phyloP scores from a whole-genome alignment of 2,888 invertebrate genomes.

The Andrena chrysosceles region DNA sequence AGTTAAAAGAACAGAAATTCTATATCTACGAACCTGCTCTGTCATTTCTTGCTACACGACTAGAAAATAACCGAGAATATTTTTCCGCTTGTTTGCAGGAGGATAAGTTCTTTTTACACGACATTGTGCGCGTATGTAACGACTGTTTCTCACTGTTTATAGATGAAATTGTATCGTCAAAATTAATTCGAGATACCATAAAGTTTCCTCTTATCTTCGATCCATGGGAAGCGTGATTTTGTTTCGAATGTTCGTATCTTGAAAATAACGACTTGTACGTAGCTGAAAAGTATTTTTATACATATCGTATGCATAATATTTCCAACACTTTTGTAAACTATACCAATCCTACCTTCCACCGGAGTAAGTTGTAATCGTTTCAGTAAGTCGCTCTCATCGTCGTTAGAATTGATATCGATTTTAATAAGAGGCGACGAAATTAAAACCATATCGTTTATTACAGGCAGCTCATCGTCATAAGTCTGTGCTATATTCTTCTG shows the following conservation, averaged over 20 bases:
- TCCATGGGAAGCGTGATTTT: constrained; percentile 39
- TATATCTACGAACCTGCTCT: constrained; percentile 51
- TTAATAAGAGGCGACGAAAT: constrained; percentile 78
- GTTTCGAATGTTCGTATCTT: constrained; percentile 67
- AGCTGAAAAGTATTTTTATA: constrained; percentile 57
- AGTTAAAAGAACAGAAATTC: background rate
- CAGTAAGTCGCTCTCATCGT: constrained; percentile 64
- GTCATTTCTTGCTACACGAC: constrained; percentile 38
- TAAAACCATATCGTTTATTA: constrained; percentile 73
- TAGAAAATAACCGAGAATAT: constrained; percentile 78
- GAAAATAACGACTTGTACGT: constrained; percentile 73
- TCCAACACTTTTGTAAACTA: background rate
- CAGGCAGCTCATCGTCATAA: constrained; percentile 44
- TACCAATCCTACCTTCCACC: constrained; percentile 71
- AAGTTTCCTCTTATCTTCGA: constrained; percentile 68
- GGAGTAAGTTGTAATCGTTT: constrained; percentile 79
- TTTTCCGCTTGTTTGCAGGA: constrained; percentile 68
- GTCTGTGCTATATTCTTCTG: constrained; percentile 32
- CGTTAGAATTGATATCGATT: constrained; percentile 68
- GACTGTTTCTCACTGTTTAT: constrained; percentile 50
- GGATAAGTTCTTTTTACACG: constrained; percentile 46
- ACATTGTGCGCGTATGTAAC: constrained; percentile 28
- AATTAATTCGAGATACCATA: constrained; percentile 67
- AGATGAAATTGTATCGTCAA: constrained; percentile 66
- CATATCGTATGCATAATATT: background rate